Conservation (phyloP, 2,113 vertebrate genomes). For the Grantiella picta region DNA sequence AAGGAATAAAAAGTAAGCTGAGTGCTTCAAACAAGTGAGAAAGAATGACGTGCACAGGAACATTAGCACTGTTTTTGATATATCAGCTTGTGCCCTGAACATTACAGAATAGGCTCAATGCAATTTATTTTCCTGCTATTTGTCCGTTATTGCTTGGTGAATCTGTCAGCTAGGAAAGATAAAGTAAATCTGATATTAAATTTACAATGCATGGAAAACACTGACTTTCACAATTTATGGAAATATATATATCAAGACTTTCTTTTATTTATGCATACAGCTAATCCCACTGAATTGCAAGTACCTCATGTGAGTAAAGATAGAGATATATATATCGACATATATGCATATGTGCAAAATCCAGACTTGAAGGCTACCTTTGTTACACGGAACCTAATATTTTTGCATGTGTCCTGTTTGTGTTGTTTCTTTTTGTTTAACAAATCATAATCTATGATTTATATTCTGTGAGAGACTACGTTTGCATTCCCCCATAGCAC, state of each 20-base stretch:
- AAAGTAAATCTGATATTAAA: neutral
- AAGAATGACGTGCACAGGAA: neutral
- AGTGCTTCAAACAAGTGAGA: neutral
- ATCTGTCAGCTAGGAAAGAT: neutral
- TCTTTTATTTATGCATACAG: neutral
- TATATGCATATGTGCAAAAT: neutral
- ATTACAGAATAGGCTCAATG: neutral
- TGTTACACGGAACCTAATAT: neutral
- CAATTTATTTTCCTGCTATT: neutral
- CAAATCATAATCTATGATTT: slow-evolving; percentile 24
- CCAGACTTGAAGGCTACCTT: neutral
- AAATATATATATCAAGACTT: neutral
- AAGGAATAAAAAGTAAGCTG: neutral
- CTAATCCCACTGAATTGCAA: neutral
- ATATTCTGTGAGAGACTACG: neutral
- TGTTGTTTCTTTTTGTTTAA: neutral
- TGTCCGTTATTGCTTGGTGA: neutral
- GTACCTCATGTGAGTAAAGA: neutral
- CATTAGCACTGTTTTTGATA: neutral
- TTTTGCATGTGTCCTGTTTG: neutral
- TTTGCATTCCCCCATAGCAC: neutral
- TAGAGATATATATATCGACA: neutral
- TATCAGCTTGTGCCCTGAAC: neutral
- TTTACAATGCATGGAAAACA: neutral
- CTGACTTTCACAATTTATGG: neutral